A percentile compares a stretch with the other conserved stretches of the same genome.
phyloP scores from a whole-genome alignment of 2,888 invertebrate genomes.

The Glyphotaelius pellucidus region DNA sequence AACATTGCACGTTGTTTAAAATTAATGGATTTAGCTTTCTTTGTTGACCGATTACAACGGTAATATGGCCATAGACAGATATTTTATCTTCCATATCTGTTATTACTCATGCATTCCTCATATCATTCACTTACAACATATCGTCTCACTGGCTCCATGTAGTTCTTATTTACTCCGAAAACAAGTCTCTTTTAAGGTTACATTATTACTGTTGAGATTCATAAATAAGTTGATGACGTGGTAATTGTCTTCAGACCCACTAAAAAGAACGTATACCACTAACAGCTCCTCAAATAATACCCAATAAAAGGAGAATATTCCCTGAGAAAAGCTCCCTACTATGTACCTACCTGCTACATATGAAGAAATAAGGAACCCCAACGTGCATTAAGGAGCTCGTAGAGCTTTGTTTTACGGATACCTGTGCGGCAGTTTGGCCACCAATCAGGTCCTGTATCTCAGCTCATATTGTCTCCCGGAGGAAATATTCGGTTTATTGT shows the following conservation, averaged over 20 bases:
- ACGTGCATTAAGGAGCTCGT: conserved; percentile 6
- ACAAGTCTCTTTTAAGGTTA: background rate
- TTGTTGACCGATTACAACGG: background rate
- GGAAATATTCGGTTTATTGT: conserved; percentile 59
- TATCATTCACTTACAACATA: background rate
- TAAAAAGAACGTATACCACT: background rate
- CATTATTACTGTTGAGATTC: background rate
- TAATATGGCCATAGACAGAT: too few relatives aligned
- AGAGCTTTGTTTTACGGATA: conserved; percentile 36
- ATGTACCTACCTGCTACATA: background rate
- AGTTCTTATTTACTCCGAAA: too few relatives aligned
- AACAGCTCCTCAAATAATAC: background rate
- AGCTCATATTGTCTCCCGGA: conserved; percentile 53
- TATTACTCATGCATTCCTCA: background rate
- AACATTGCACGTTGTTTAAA: background rate
- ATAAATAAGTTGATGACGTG: background rate
- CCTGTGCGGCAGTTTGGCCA: conserved; percentile 58
- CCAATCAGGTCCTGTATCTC: conserved; percentile 54
- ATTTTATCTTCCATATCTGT: background rate
- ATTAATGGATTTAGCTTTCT: background rate
- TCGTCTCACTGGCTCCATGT: background rate
- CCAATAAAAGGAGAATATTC: background rate
- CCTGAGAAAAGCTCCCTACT: background rate
- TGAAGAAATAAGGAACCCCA: background rate
- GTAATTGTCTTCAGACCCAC: background rate